These are phyloP conservation scores for Acrossocheilus fasciatus DNA, from an alignment of 2,797 vertebrate genomes.

Conservation along the genomic window DNA sequence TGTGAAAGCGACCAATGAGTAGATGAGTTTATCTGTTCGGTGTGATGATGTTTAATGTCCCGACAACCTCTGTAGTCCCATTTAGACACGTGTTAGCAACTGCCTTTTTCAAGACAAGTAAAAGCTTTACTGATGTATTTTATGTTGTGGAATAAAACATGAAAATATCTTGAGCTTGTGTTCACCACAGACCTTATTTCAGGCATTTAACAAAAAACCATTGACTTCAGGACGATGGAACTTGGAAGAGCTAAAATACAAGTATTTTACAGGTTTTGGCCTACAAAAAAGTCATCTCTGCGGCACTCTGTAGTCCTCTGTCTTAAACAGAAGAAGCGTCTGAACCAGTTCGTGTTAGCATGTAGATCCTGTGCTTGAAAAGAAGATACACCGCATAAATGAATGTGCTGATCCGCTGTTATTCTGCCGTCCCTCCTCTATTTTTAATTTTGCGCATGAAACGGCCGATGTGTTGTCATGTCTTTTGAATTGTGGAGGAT, in stretches of 20 bases:
- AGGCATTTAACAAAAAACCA: neutral
- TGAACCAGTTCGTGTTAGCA: neutral
- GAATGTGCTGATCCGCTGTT: neutral
- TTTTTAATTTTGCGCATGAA: conserved; percentile 5
- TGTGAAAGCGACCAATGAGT: too few relatives aligned
- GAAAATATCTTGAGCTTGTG: too few relatives aligned
- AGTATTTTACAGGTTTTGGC: neutral
- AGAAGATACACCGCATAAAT: neutral
- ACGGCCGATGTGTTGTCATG: neutral
- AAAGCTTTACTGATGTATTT: too few relatives aligned
- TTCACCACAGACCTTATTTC: too few relatives aligned
- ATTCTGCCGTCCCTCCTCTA: neutral
- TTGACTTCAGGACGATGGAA: neutral
- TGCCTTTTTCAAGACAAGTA: too few relatives aligned
- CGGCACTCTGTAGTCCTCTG: neutral
- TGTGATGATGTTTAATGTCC: too few relatives aligned
- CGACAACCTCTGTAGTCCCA: too few relatives aligned
- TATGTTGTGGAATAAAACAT: too few relatives aligned
- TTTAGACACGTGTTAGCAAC: too few relatives aligned
- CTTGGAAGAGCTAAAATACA: neutral
- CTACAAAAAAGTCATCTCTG: neutral
- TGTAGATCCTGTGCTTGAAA: neutral
- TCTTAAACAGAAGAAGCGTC: neutral
- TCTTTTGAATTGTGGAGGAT: neutral
- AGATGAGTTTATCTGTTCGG: too few relatives aligned